These are phyloP conservation scores for Sturnira hondurensis DNA, from an alignment of 2,113 vertebrate species.

Conservation along the genomic window DNA sequence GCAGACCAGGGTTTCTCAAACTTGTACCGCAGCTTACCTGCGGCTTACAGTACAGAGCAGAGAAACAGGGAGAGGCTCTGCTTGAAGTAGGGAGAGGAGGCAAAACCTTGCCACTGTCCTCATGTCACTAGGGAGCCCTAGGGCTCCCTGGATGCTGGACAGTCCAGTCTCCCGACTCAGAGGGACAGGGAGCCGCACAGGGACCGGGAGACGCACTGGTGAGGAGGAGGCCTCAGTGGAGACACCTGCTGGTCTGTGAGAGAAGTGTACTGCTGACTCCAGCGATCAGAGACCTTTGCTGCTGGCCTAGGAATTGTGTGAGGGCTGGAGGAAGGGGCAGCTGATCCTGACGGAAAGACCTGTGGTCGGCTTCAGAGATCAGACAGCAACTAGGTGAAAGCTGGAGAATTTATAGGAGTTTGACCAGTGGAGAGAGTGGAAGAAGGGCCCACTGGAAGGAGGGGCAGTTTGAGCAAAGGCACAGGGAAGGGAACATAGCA, in stretches of 20 bases:
- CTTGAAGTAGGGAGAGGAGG: neutral
- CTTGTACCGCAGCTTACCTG: neutral
- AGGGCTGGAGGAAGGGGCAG: fast-evolving
- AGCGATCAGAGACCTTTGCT: fast-evolving
- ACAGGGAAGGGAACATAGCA: neutral
- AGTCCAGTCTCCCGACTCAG: neutral
- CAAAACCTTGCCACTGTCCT: neutral
- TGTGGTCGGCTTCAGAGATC: neutral
- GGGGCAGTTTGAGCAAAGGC: neutral
- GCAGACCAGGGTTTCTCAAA: neutral
- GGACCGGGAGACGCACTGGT: fast-evolving
- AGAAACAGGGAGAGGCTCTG: neutral
- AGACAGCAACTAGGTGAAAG: neutral
- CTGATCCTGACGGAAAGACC: neutral
- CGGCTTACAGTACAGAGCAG: neutral
- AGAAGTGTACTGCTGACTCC: neutral
- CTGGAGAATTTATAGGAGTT: neutral
- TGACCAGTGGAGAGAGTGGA: neutral
- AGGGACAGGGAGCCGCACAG: too few relatives aligned
- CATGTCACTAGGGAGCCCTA: neutral
- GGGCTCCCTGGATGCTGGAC: neutral
- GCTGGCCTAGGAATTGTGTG: fast-evolving
- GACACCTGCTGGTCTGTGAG: constrained; percentile 31
- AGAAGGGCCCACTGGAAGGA: neutral
- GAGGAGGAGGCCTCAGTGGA: neutral